Conservation (phyloP, 1,140 invertebrate species). For the Lucilia cuprina region DNA sequence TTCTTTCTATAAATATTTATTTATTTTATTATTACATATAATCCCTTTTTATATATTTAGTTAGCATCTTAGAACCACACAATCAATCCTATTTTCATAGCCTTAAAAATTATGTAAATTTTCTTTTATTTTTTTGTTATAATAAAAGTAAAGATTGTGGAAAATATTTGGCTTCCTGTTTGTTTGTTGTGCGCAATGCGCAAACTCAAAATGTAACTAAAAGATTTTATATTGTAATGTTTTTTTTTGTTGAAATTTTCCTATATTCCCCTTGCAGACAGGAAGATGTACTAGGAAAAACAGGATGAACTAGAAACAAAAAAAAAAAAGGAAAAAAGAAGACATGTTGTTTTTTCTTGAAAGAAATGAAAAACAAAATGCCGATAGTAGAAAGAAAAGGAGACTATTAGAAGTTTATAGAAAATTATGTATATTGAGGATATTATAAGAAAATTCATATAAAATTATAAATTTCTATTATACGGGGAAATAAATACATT, state of each 20-base stretch:
- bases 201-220: background rate
- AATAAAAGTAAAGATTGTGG: background rate
- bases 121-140: background rate
- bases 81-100: background rate
- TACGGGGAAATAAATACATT: no score
- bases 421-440: background rate
- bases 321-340: background rate
- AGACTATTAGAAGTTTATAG: background rate
- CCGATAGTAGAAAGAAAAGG: constrained; percentile 16
- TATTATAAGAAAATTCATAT: background rate
- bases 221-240: background rate
- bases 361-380: background rate
- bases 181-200: background rate
- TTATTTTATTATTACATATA: background rate
- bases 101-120: constrained; percentile 3
- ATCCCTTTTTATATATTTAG: background rate
- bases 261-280: background rate
- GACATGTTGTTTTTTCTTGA: background rate
- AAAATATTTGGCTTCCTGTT: constrained; percentile 27
- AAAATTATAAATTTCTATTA: background rate
- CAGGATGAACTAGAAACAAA: background rate
- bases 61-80: background rate
- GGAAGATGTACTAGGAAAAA: background rate
- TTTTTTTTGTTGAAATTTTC: background rate
- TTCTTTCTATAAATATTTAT: no score